These are phyloP conservation scores for Heterocephalus glaber DNA, from an alignment of 2,113 vertebrate genomes.

Conservation along the genomic window DNA sequence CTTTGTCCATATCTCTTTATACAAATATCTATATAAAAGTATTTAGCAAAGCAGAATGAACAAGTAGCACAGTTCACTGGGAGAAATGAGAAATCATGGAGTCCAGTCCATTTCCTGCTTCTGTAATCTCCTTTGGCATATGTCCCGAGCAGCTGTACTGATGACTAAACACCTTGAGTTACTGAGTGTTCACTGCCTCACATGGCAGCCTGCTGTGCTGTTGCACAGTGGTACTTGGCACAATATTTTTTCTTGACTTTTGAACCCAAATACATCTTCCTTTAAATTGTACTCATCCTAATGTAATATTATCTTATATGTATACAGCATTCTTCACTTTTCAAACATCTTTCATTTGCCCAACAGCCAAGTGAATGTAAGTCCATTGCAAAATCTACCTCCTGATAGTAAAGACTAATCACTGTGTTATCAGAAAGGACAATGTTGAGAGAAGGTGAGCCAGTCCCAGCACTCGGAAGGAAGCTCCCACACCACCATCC, in stretches of 20 bases:
- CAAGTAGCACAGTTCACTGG: too few relatives aligned
- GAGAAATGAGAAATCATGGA: neutral
- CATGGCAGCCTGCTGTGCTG: neutral
- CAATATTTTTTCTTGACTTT: neutral
- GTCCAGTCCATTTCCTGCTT: neutral
- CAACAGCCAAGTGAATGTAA: neutral
- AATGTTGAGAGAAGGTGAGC: too few relatives aligned
- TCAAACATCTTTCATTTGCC: conserved; percentile 7
- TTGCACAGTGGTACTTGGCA: neutral
- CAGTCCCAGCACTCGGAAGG: too few relatives aligned
- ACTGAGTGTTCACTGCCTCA: neutral
- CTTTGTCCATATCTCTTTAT: neutral
- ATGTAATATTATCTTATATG: neutral
- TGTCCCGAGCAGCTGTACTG: neutral
- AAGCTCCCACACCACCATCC: too few relatives aligned
- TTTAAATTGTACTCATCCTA: neutral
- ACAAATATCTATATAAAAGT: neutral
- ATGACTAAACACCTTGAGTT: neutral
- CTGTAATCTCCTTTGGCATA: neutral
- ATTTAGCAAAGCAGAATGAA: neutral
- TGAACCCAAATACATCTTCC: neutral
- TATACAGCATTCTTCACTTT: neutral
- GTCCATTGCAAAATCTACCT: neutral
- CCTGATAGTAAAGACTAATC: neutral
- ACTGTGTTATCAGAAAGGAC: neutral